Evolutionary conservation across 2,888 invertebrate species (phyloP), one percentile per base, ranked within the genome.

Genomic region (Neuroscelio doddi): DNA sequence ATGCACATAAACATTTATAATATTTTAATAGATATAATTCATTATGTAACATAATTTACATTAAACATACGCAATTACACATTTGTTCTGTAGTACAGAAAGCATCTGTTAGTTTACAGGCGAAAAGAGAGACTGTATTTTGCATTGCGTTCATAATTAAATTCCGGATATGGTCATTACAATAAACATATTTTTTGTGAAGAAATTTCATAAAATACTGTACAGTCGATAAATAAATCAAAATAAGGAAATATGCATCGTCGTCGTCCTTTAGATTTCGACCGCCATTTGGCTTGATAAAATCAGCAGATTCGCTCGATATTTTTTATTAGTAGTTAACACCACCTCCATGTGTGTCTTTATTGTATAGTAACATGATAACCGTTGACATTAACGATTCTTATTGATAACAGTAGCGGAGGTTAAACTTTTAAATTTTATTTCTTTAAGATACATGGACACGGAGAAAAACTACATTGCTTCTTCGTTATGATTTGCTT

Each of bases 1-100:
- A 21, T 21, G 3, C 21, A 21, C 5, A 21, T 5, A 21, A 21
- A 21, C 21, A 30, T 30, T 10, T 10, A 30, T 10, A 30, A 10
- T 10, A 65, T 26, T 56, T 52, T 49, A 56, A 61, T 57, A 51
- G 51, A 47, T 65, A 44, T 61, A 61, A 59, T 65, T 57, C 51
- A 65, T 65, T 61, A 57, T 65, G 47, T 57, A 66, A 66, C 65
- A 66, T 65, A 65, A 61, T 62, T 66, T 66, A 66, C 61, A 66
- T 57, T 42, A 51, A 66, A 61, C 57, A 51, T 62, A 53, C 15
- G 57, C 61, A 61, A 47, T 57, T 45, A 53, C 57, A 52, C 46
- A 56, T 52, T 55, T 38, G 26, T 50, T 66, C 47, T 53, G 57
- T 50, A 53, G 10, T 62, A 56, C 34, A 57, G 49, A 52, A 55